Evolutionary conservation across 2,888 invertebrate species (phyloP), one percentile per base, ranked within the genome.

Genomic region (Eupithecia vulgata): DNA sequence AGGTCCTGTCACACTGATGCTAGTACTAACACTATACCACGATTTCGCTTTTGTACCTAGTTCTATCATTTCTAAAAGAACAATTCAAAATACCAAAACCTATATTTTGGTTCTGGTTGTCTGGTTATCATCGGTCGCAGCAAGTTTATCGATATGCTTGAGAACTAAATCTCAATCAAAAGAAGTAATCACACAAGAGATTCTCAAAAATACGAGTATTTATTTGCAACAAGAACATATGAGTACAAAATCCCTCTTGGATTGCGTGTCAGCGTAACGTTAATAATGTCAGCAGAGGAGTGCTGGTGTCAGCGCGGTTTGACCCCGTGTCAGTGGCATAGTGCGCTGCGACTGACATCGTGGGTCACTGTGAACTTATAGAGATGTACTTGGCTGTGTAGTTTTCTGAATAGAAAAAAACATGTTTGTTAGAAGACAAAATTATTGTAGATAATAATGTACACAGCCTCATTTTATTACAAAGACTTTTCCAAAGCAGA

Each of bases 211-310:
- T 30, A 3, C 1, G 30, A 25, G 30, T 30, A 13, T 30, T 30
- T 15, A 59, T 13, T 15, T n/a, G 30, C 59, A 30, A 30, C 30
- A 59, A 59, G 7, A 59, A 30, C 59, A 59, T 8, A 30, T 7
- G 13, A 15, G 59, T 15, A 59, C 8, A 15, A 30, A 61, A 61
- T 61, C 34, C 30, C 34, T 34, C 61, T 15, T 17, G 17, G 17
- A 34, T 61, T 21, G 64, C 10, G 5, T 35, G 35, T 62, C 62
- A 62, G 35, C 61, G 34, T 64, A 37, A 64, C 15, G 48, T 67
- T 52, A n/a, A n/a, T 34, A 64, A 64, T 21, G 64, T 64, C 64
- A 64, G 64, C 64, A 37, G 37, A 61, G 34, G 15, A 34, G 61
- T 61, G 61, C 30, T 17, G 34, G 12, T 13, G 61, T 61, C 64